Evolutionary conservation across 2,888 invertebrate species (phyloP).

Genomic region (Clistopyga incitator): DNA sequence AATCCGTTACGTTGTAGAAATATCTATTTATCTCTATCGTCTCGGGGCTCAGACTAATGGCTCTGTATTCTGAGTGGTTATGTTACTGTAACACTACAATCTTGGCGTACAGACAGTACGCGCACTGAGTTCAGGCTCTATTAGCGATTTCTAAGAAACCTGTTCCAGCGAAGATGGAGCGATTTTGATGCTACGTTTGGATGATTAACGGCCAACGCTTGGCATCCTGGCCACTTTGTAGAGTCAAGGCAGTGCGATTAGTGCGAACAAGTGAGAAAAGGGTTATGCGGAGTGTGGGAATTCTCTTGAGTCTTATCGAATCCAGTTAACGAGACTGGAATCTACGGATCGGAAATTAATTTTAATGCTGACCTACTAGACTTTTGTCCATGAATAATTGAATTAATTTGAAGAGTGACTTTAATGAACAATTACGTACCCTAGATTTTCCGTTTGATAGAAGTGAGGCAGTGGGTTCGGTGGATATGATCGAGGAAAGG

Average conservation of each 20-base stretch:
- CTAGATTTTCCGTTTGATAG: too few relatives aligned
- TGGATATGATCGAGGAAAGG: not conserved
- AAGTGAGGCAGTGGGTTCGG: not conserved
- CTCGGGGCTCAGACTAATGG: constrained; percentile 27
- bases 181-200: constrained; percentile 29
- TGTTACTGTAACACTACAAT: constrained; percentile 8
- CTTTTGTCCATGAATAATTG: too few relatives aligned
- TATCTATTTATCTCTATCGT: constrained; percentile 27
- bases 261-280: not conserved
- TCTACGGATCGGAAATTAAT: too few relatives aligned
- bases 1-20: constrained; percentile 22
- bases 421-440: too few relatives aligned
- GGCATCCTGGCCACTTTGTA: not conserved
- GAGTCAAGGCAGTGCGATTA: not conserved
- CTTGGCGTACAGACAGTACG: not conserved
- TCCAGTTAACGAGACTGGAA: too few relatives aligned
- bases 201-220: constrained; percentile 30
- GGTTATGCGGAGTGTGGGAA: not conserved
- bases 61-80: not conserved
- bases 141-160: constrained; percentile 46
- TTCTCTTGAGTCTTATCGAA: too few relatives aligned
- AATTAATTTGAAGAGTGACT: not conserved
- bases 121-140: constrained; percentile 26
- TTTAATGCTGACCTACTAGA: too few relatives aligned
- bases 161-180: constrained; percentile 39